Conservation (phyloP, 1,140 invertebrate species). For the Papilio glaucus region DNA sequence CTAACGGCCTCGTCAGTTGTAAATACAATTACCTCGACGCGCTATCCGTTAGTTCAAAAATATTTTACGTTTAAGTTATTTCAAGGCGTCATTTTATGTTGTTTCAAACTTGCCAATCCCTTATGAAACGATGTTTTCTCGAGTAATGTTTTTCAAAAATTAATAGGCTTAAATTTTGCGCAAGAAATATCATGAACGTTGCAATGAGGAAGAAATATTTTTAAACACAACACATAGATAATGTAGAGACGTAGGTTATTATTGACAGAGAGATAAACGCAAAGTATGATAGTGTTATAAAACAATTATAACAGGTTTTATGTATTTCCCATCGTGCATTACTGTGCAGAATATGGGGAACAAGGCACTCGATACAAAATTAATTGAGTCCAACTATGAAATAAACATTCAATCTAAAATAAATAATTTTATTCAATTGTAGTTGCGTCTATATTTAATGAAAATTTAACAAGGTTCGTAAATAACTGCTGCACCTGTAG, state of each 20-base stretch:
- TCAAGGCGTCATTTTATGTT: no score
- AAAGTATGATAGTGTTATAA: background rate
- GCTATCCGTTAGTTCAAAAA: no score
- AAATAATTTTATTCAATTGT: no score
- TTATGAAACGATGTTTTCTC: no score
- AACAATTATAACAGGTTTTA: conserved; percentile 1
- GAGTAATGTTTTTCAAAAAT: background rate
- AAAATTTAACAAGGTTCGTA: no score
- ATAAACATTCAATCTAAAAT: no score
- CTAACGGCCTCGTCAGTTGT: background rate
- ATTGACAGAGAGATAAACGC: background rate
- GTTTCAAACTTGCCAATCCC: no score
- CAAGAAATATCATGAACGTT: background rate
- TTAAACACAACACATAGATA: conserved; percentile 4
- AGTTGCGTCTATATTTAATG: no score
- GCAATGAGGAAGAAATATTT: conserved; percentile 9
- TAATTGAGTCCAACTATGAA: background rate
- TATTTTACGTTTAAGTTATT: no score
- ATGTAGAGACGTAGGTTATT: background rate
- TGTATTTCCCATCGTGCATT: background rate
- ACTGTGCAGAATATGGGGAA: background rate
- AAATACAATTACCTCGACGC: background rate
- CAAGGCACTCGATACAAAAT: background rate
- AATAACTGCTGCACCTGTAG: no score
- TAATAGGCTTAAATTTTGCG: background rate